These are phyloP conservation scores for Thelaira solivaga DNA, from an alignment of 2,888 invertebrate species.

Conservation along the genomic window DNA sequence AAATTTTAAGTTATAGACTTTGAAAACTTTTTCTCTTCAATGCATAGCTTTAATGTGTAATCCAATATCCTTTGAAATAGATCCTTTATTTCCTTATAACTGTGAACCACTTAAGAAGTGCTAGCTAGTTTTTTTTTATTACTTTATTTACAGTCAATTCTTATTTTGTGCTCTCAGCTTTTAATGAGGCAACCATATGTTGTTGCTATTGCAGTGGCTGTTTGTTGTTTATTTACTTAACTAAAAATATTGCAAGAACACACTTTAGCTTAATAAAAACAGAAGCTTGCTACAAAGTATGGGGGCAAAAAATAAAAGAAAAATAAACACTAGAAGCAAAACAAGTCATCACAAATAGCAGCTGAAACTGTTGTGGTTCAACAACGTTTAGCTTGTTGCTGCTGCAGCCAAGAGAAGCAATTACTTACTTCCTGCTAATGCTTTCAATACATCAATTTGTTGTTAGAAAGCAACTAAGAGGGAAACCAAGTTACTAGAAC, in stretches of 20 bases:
- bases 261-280: constrained; percentile 22
- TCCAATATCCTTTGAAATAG: neutral
- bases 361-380: neutral
- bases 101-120: constrained; percentile 15
- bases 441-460: constrained; percentile 56
- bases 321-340: constrained; percentile 17
- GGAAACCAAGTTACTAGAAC: constrained; percentile 29
- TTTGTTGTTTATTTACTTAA: constrained; percentile 14
- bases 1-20: no score
- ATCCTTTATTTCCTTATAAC: neutral
- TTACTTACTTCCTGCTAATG: constrained; percentile 39
- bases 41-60: neutral
- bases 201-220: neutral
- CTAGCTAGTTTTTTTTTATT: neutral
- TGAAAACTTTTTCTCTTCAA: no score
- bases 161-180: neutral
- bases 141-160: neutral
- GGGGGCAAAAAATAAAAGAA: constrained; percentile 2
- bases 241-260: constrained; percentile 38
- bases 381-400: no score
- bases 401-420: no score
- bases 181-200: constrained; percentile 48
- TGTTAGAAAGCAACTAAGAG: constrained; percentile 23
- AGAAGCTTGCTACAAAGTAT: constrained; percentile 44
- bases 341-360: constrained; percentile 22